Conservation (phyloP, 2,113 vertebrate species). For the Microcebus tavaratra region DNA sequence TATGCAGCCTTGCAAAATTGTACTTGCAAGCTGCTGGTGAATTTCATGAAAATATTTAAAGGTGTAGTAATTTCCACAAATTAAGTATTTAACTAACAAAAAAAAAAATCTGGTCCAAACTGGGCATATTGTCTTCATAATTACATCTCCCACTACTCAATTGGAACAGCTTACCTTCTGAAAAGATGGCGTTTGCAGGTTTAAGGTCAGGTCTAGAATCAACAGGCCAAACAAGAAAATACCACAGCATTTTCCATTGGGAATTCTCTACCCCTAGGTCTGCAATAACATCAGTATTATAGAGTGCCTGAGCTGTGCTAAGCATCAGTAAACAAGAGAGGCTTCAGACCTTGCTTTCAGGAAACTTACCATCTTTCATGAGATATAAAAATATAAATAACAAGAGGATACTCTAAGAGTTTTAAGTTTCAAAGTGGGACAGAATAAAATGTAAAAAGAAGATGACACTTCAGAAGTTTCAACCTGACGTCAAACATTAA, state of each 20-base stretch:
- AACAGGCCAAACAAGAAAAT: neutral
- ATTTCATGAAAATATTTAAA: neutral
- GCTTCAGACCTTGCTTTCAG: neutral
- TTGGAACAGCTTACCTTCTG: neutral
- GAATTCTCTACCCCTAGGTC: neutral
- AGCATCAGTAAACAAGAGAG: neutral
- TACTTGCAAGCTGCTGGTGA: neutral
- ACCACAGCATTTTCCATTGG: neutral
- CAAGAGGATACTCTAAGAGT: neutral
- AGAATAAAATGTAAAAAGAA: neutral
- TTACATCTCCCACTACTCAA: neutral
- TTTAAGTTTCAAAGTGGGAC: neutral
- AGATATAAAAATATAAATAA: slow-evolving; percentile 70
- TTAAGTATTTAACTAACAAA: neutral
- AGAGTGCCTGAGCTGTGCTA: neutral
- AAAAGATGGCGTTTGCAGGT: neutral
- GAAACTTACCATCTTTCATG: slow-evolving; percentile 5
- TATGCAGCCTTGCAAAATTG: neutral
- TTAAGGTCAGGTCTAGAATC: neutral
- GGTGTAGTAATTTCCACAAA: neutral
- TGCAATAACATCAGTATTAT: neutral
- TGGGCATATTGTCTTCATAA: neutral
- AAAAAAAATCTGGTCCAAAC: neutral
- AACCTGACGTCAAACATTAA: neutral
- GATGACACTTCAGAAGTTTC: neutral